Base-by-base conservation (phyloP, 2,888 invertebrate species). In the Punctoribates punctum region DNA sequence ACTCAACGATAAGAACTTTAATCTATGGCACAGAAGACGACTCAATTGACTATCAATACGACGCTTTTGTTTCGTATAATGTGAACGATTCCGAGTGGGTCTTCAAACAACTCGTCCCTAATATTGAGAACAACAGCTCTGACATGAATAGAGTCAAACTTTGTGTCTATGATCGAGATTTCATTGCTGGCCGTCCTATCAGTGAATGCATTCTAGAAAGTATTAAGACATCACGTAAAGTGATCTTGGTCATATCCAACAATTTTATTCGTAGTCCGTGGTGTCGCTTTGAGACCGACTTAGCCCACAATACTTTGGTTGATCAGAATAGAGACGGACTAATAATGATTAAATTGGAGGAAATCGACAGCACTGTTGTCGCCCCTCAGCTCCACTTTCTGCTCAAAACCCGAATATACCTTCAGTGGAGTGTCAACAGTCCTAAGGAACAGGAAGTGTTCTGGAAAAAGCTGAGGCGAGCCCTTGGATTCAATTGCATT, bases 51-150 rank as follows among this genome's bases (percentile, higher is more conserved):
- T 77, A 72, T 74, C 38, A 77, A 54, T 77, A 77, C 74, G 79
- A 79, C 51, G 79, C 79, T 1, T 79, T 79, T 73, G 79, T 79
- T 20, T 78, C 77, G 2, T 79, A 79, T 46, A 79, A 78, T 74
- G 73, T 74, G 15, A 72, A 74, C 46, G 79, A 79, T 62, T 78
- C 78, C 23, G 75, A 79, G 23, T 79, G 77, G 78, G 78, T 79
- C 23, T 74, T 78, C 75, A 77, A 75, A n/a, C 48, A 73, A 29
- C 51, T 79, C 27, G 57, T 79, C 25, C 79, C 79, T 17, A 73
- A 65, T 34, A 70, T 79, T 17, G 79, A 79, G 60, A 72, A 17
- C n/a, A 73, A 25, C 27, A 73, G 38, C n/a, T 15, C 73, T n/a
- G 54, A 73, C 29, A 54, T 29, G 54, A 29, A 48, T 73, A 75